Evolutionary conservation across 2,113 vertebrate genomes (phyloP).

Genomic region (Labrus mixtus): DNA sequence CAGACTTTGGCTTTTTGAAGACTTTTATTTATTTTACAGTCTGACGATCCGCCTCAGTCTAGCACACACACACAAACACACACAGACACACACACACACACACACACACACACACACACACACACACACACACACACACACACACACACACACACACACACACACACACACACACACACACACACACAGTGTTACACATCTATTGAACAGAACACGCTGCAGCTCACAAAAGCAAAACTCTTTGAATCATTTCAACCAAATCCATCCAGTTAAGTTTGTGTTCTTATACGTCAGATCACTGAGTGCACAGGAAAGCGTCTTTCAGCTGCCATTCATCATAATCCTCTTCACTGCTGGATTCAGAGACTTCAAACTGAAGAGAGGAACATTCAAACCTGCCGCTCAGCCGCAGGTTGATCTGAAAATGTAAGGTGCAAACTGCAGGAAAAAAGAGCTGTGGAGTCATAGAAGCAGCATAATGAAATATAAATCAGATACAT

Average conservation of each 20-base stretch:
- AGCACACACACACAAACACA: neutral
- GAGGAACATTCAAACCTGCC: neutral
- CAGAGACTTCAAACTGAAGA: neutral
- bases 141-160: too few relatives aligned
- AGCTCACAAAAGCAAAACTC: neutral
- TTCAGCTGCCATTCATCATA: neutral
- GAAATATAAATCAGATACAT: too few relatives aligned
- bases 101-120: neutral
- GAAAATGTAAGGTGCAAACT: neutral
- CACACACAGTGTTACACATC: neutral
- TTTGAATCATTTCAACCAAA: neutral
- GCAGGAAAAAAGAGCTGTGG: neutral
- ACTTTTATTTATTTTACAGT: neutral
- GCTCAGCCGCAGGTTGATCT: neutral
- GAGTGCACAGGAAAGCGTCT: neutral
- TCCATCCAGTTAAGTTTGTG: conserved; percentile 3
- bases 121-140: neutral
- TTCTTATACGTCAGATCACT: neutral
- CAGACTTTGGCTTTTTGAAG: conserved; percentile 2
- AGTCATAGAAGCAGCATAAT: too few relatives aligned
- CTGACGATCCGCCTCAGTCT: neutral
- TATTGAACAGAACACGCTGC: neutral
- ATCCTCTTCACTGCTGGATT: neutral
- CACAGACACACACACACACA: too few relatives aligned
- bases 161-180: neutral